Percentiles rank a stretch among this genome's conserved stretches.
These are phyloP conservation scores for Platyscapa corneri DNA, from an alignment of 1,140 invertebrate genomes.

Conservation along the genomic window DNA sequence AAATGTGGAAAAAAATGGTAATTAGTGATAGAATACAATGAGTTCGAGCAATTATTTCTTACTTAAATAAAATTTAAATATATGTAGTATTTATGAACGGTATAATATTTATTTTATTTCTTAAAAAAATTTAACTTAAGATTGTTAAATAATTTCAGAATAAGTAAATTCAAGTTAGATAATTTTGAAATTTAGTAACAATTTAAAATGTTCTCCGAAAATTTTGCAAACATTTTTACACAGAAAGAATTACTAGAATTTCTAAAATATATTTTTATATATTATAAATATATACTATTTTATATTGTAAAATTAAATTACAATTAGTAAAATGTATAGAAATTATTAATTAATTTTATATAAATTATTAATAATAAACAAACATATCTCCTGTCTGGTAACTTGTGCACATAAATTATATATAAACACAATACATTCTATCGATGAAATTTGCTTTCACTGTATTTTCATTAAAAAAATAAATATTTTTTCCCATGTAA, in stretches of 20 bases:
- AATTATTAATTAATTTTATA: conserved; percentile 24
- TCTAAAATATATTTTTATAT: background rate
- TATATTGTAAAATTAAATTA: background rate
- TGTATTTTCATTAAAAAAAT: conserved; percentile 18
- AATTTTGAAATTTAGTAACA: background rate
- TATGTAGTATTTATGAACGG: background rate
- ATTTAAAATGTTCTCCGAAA: background rate
- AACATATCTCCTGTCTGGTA: conserved; percentile 53
- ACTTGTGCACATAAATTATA: conserved; percentile 58
- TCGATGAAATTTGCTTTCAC: conserved; percentile 29
- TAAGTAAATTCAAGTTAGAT: background rate
- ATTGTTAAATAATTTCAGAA: background rate
- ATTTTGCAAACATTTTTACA: background rate
- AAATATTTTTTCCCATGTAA: background rate
- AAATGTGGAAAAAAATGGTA: conserved; percentile 16
- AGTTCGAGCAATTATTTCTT: conserved; percentile 32
- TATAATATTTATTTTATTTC: background rate
- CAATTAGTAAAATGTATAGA: background rate
- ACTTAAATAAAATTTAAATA: background rate
- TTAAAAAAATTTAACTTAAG: too few species aligned
- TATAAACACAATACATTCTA: conserved; percentile 11
- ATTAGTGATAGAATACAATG: conserved; percentile 13
- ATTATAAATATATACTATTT: conserved; percentile 3
- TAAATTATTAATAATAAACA: conserved; percentile 40
- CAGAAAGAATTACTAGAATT: background rate